A percentile compares a stretch with the other conserved stretches of the same genome.
Evolutionary conservation across 2,888 invertebrate species (phyloP).

Genomic region (Leptinotarsa rubiginosa): DNA sequence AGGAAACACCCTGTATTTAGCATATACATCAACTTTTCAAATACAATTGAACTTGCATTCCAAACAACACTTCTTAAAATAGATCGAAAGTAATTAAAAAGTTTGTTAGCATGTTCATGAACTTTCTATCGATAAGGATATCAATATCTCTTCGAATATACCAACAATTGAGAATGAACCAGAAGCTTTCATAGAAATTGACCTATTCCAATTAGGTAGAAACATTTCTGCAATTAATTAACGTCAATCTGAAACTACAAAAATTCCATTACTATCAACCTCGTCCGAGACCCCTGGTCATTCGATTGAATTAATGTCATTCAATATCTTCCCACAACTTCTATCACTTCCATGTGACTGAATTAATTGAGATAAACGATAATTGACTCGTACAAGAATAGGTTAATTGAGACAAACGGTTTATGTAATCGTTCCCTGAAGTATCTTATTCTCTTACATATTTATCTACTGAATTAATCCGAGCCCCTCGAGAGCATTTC

Average conservation of each 20-base stretch:
- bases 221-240: background rate
- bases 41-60: too few relatives aligned
- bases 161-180: too few relatives aligned
- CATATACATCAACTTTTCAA: too few relatives aligned
- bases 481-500: background rate
- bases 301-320: background rate
- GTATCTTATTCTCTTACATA: constrained; percentile 1
- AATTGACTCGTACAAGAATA: background rate
- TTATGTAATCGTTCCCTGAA: background rate
- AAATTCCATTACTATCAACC: background rate
- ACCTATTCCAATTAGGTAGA: too few relatives aligned
- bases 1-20: too few relatives aligned
- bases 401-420: constrained; percentile 9
- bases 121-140: too few relatives aligned
- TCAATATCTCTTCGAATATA: too few relatives aligned
- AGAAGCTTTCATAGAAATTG: too few relatives aligned
- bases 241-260: background rate
- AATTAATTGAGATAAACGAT: background rate
- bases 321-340: background rate
- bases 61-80: too few relatives aligned
- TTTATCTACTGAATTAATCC: background rate
- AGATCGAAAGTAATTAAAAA: too few relatives aligned
- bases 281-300: background rate
- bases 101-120: too few relatives aligned
- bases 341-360: background rate